phyloP scores from a whole-genome alignment of 2,888 invertebrate species.

The Volucella inflata region DNA sequence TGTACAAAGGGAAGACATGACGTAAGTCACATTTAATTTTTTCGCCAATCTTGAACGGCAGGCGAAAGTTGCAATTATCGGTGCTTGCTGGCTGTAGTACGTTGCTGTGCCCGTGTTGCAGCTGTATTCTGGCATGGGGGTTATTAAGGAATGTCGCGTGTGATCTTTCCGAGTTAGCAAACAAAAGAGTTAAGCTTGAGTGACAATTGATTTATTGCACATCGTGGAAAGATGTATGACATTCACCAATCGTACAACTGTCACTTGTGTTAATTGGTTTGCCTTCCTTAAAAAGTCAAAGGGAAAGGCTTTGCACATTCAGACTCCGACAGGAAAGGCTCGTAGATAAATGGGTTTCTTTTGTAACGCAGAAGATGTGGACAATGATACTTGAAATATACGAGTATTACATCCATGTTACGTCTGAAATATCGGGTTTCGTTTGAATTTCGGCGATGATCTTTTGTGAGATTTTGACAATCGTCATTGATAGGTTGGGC shows the following conservation, averaged over 20 bases:
- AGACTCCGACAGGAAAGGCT: neutral
- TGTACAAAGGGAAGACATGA: slow-evolving; percentile 53
- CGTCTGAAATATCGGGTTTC: too few relatives aligned
- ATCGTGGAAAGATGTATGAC: slow-evolving; percentile 55
- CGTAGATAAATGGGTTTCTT: too few relatives aligned
- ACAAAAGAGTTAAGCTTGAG: slow-evolving; percentile 18
- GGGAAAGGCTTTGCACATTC: neutral
- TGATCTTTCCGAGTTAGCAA: slow-evolving; percentile 13
- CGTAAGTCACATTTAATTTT: slow-evolving; percentile 49
- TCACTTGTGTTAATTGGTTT: slow-evolving; percentile 38
- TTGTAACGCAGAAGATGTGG: too few relatives aligned
- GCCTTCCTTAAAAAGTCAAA: slow-evolving; percentile 4
- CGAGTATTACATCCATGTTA: too few relatives aligned
- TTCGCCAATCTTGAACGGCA: neutral
- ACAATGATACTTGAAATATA: too few relatives aligned
- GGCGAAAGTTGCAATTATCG: slow-evolving; percentile 55
- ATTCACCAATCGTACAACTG: slow-evolving; percentile 58
- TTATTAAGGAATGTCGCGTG: slow-evolving; percentile 22
- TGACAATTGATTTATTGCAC: slow-evolving; percentile 59
- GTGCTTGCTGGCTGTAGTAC: neutral
- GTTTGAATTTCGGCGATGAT: too few relatives aligned
- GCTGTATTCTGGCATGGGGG: neutral
- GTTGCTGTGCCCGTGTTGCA: neutral
- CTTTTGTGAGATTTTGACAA: too few relatives aligned
- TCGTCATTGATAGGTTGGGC: too few relatives aligned